Evolutionary conservation across 2,113 vertebrate species (phyloP), one percentile per base, ranked within the genome.

Genomic region (Natator depressus): DNA sequence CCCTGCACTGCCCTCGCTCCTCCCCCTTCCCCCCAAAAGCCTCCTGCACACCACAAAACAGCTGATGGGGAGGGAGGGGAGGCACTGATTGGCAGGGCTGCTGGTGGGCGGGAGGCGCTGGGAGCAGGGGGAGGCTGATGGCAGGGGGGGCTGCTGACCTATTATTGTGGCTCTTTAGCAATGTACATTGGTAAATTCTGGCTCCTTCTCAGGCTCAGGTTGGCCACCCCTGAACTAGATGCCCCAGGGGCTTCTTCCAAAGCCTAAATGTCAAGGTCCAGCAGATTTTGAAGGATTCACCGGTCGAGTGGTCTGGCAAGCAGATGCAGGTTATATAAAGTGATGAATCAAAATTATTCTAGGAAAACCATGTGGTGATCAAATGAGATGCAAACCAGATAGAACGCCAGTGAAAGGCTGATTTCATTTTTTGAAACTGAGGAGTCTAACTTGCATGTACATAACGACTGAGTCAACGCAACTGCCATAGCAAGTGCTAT

Each of bases 321-420:
- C 94, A 93, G 20, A 59, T 51, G 49, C 3, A 42, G 10, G 16
- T 46, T 57, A 25, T 27, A 0, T 27, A 29, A 5, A 85, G 54
- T 59, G 83, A 14, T 12, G 22, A 19, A 84, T 59, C 51, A 62
- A 31, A 84, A 76, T 0, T 12, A 54, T 85, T 94, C 76, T 94
- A 93, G 59, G 94, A 83, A 4, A 94, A 95, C 53, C 93, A 96
- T 76, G 85, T 90, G 93, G 78, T 80, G 93, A 84, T 10, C 86
- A 88, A 85, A 93, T 2, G 65, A 89, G 50, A 78, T 1, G 0
- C 89, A 22, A 79, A 25, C 0, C 85, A 87, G 89, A 81, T 80
- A 91, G 38, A 93, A 76, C 42, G 93, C 87, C 51, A 5, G 25
- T 80, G 87, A 54, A 93, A 83, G 90, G 89, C 10, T 4, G 2